Evolutionary conservation across 2,797 vertebrate genomes (phyloP).

Genomic region (Myripristis jacobus): DNA sequence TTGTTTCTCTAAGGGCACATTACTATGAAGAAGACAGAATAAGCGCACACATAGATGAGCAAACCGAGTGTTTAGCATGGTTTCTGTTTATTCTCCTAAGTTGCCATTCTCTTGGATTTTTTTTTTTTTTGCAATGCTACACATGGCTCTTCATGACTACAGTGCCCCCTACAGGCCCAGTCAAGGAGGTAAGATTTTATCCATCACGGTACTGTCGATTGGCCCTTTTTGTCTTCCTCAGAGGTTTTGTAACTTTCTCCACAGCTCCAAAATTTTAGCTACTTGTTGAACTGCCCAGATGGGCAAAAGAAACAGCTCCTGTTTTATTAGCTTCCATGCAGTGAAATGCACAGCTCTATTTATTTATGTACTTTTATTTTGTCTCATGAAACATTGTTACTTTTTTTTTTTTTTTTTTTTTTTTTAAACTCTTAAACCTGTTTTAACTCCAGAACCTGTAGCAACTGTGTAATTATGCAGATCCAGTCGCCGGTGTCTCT

Average conservation of each 20-base stretch:
- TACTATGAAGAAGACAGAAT: conserved; percentile 68
- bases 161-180: conserved; percentile 69
- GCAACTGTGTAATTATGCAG: conserved; percentile 84
- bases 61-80: conserved; percentile 11
- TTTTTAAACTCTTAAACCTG: conserved; percentile 20
- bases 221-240: conserved; percentile 26
- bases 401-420: conserved; percentile 50
- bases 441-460: conserved; percentile 77
- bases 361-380: conserved; percentile 77
- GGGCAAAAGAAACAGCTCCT: conserved; percentile 53
- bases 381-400: conserved; percentile 64
- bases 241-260: conserved; percentile 24
- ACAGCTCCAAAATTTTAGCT: conserved; percentile 21
- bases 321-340: conserved; percentile 67
- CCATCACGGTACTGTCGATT: conserved; percentile 69
- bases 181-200: conserved; percentile 10
- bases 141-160: conserved; percentile 40
- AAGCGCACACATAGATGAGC: conserved; percentile 50
- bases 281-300: conserved; percentile 34
- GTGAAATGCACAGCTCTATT: conserved; percentile 80
- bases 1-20: conserved; percentile 78
- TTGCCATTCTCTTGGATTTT: not conserved
- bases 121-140: too few relatives aligned
- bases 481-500: conserved; percentile 66
- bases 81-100: conserved; percentile 5